These are phyloP conservation scores for Empidonax traillii DNA, from an alignment of 2,113 vertebrate species.

Conservation along the genomic window DNA sequence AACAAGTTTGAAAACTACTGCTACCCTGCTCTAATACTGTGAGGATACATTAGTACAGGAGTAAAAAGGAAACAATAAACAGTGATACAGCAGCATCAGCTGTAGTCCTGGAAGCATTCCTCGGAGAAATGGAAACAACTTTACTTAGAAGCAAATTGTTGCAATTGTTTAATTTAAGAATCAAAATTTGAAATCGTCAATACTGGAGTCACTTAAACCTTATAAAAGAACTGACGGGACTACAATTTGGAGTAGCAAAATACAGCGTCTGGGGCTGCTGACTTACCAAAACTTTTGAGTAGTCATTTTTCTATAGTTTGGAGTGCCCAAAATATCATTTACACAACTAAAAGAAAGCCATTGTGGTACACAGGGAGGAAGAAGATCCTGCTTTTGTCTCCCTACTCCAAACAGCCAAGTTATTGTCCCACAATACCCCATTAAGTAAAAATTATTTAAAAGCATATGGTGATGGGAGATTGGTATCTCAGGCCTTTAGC, in stretches of 20 bases:
- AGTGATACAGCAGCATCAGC: background rate
- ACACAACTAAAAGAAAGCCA: background rate
- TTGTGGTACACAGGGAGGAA: background rate
- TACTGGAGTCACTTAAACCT: background rate
- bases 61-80: background rate
- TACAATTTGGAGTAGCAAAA: background rate
- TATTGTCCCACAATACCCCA: background rate
- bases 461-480: background rate
- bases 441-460: background rate
- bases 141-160: background rate
- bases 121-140: background rate
- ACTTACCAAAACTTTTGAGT: background rate
- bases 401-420: background rate
- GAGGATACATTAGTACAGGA: background rate
- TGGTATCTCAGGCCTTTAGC: background rate
- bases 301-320: background rate
- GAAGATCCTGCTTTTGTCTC: background rate
- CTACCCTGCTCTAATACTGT: background rate
- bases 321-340: background rate
- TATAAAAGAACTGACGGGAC: background rate
- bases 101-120: background rate
- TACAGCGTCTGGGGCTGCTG: background rate
- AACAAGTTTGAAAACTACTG: background rate
- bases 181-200: background rate
- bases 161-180: background rate